Base-by-base conservation (phyloP, 2,888 invertebrate species). In the Bombylius major region DNA sequence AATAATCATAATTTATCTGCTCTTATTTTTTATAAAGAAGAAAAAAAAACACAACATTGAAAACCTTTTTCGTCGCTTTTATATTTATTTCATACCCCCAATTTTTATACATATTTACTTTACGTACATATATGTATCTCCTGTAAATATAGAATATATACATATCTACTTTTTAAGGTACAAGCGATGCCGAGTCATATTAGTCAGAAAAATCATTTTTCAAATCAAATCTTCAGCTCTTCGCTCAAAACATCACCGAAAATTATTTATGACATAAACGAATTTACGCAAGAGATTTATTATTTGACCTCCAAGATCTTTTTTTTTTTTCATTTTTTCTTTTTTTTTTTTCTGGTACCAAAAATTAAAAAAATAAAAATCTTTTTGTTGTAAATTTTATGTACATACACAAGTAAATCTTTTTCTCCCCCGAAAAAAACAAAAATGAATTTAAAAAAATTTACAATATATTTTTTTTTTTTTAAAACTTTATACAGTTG, bases 241-340 rank as follows among this genome's bases (percentile, higher is more conserved):
- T 55, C 55, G 32, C 36, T 32, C 31, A 55, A 55, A 51, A 42
- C 51, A 51, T 59, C 59, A 57, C 42, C 57, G 54, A 57, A 59
- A 59, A 59, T 59, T 59, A 59, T 59, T 59, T 59, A 59, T 57
- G 59, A 59, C 59, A 59, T 59, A 59, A 59, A 57, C 59, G 57
- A 57, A 59, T 59, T 59, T 57, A 54, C 54, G 51, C 51, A 56
- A 50, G 47, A 59, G 59, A 59, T 59, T 59, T 59, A 59, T 54
- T 57, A 57, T 57, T 59, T 59, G 59, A 59, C 59, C 59, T 54
- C 57, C 51, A 50, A 31, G 50, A 42, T 42, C 39, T 42, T 11
- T 42, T 42, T 23, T 23, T 42, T 11, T 42, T 42, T n/a, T n/a
- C n/a, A n/a, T n/a, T n/a, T n/a, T n/a, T n/a, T 42, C 39, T 42